phyloP scores from a whole-genome alignment of 2,888 invertebrate species.

The Leptarthrus brevirostris region DNA sequence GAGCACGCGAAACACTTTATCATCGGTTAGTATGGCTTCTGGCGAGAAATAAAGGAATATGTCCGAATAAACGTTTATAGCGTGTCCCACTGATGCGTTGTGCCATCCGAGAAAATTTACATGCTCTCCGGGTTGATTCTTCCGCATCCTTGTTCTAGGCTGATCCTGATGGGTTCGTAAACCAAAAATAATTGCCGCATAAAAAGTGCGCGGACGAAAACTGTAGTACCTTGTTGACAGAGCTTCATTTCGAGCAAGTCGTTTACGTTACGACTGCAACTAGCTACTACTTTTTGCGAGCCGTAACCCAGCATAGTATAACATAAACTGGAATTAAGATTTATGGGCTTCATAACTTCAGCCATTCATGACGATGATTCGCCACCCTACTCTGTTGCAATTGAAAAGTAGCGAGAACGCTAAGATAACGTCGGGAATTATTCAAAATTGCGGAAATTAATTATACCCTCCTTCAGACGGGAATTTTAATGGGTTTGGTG shows the following conservation, averaged over 20 bases:
- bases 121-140: background rate
- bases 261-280: background rate
- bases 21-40: conserved; percentile 19
- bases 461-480: conserved; percentile 15
- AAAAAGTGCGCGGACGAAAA: background rate
- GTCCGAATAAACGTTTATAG: background rate
- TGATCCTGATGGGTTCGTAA: background rate
- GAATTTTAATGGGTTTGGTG: conserved; percentile 29
- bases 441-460: conserved; percentile 38
- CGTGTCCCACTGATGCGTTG: background rate
- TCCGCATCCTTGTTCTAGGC: background rate
- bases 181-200: conserved; percentile 1
- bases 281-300: background rate
- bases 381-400: conserved; percentile 8
- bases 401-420: background rate
- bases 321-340: conserved; percentile 26
- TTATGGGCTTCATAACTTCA: conserved; percentile 24
- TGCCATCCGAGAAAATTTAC: background rate
- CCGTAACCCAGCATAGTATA: background rate
- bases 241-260: background rate
- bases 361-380: conserved; percentile 10
- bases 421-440: background rate
- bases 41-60: background rate
- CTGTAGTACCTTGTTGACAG: background rate
- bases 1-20: conserved; percentile 22